A percentile compares a stretch with the other conserved stretches of the same genome.
Conservation (phyloP, 23 tunicate genomes). For the Aplidium turbinatum region DNA sequence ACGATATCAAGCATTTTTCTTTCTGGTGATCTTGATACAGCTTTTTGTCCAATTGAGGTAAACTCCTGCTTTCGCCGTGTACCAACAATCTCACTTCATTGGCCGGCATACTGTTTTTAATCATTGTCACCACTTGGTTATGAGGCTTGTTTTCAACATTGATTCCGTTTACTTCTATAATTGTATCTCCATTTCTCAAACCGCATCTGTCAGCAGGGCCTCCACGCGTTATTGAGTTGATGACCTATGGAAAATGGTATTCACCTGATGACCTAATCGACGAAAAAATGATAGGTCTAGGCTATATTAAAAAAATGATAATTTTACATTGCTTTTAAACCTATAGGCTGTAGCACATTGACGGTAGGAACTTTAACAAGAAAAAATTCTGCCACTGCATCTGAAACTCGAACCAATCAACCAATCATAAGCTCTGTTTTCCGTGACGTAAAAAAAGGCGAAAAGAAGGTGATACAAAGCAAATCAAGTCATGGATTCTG, state of each 20-base stretch:
- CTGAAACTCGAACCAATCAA: too few relatives aligned
- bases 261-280: too few relatives aligned
- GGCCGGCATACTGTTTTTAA: constrained; percentile 33
- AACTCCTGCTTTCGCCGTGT: constrained; percentile 2
- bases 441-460: too few relatives aligned
- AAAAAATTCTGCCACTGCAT: too few relatives aligned
- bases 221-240: constrained; percentile 13
- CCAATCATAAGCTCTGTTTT: too few relatives aligned
- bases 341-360: background rate
- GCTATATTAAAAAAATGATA: too few relatives aligned
- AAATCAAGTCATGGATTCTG: too few relatives aligned
- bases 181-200: constrained; percentile 55
- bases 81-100: constrained; percentile 24
- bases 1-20: constrained; percentile 10
- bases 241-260: too few relatives aligned
- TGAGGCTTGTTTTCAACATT: constrained; percentile 58
- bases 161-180: constrained; percentile 75
- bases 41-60: too few relatives aligned
- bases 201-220: constrained; percentile 41
- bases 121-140: constrained; percentile 66
- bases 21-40: constrained; percentile 1
- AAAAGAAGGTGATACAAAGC: too few relatives aligned
- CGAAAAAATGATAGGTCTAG: too few relatives aligned
- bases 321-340: too few relatives aligned
- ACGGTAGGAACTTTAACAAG: background rate